Conservation (phyloP, 23 tunicate species). For the Styela plicata region DNA sequence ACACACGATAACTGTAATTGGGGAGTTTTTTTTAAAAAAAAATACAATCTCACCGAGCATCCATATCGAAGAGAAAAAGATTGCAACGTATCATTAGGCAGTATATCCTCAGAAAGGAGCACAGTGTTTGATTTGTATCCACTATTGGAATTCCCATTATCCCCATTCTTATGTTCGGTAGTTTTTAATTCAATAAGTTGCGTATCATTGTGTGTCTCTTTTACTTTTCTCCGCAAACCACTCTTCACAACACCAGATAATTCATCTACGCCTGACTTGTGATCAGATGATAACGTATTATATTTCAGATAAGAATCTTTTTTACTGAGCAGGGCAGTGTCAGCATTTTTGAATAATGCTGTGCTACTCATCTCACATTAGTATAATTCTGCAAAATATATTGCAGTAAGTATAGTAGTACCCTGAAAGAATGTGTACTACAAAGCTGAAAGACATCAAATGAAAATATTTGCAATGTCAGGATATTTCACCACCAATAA, state of each 20-base stretch:
- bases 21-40: too few species aligned
- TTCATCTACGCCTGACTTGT: neutral
- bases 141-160: neutral
- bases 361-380: neutral
- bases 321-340: neutral
- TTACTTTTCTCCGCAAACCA: neutral
- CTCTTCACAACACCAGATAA: neutral
- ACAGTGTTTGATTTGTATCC: slow-evolving; percentile 34
- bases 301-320: neutral
- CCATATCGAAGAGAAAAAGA: slow-evolving; percentile 85
- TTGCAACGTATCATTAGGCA: slow-evolving; percentile 69
- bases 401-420: too few species aligned
- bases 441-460: too few species aligned
- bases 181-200: neutral
- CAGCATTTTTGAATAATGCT: neutral
- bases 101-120: slow-evolving; percentile 62
- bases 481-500: too few species aligned
- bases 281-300: neutral
- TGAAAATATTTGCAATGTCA: too few species aligned
- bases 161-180: neutral
- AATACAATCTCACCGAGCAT: slow-evolving; percentile 60
- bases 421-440: too few species aligned
- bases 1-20: too few species aligned
- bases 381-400: too few species aligned
- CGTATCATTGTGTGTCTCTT: neutral